Evolutionary conservation across 2,797 vertebrate species (phyloP).

Genomic region (Podarcis lilfordi): DNA sequence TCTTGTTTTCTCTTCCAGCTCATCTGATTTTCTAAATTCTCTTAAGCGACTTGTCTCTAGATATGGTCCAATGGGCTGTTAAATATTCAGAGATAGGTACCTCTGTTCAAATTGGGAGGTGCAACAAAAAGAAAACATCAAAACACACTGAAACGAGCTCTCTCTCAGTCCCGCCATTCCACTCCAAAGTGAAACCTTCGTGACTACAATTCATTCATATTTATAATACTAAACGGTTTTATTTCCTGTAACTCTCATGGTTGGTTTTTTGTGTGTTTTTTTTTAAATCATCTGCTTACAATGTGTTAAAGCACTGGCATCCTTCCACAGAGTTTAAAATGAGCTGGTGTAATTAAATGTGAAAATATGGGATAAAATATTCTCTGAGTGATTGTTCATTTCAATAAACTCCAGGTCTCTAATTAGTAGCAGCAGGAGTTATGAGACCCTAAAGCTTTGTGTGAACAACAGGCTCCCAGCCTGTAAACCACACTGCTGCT

Average conservation of each 20-base stretch:
- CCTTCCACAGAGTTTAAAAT: slow-evolving; percentile 48
- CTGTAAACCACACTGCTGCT: slow-evolving; percentile 18
- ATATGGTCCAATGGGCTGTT: slow-evolving; percentile 46
- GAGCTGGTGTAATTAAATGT: slow-evolving; percentile 19
- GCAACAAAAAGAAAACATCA: slow-evolving; percentile 50
- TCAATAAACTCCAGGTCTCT: slow-evolving; percentile 38
- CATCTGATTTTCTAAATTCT: slow-evolving; percentile 39
- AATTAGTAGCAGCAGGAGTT: slow-evolving; percentile 37
- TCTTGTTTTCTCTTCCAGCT: neutral
- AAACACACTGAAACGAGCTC: slow-evolving; percentile 49
- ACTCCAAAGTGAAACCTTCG: neutral
- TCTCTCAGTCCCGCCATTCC: neutral
- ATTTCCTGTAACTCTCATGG: slow-evolving; percentile 41
- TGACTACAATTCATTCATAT: slow-evolving; percentile 48
- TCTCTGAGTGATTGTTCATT: slow-evolving; percentile 31
- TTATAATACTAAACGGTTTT: slow-evolving; percentile 36
- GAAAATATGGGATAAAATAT: slow-evolving; percentile 47
- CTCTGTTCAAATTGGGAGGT: slow-evolving; percentile 38
- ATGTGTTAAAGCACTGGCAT: slow-evolving; percentile 1
- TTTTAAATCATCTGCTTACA: neutral
- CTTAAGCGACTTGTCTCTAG: slow-evolving; percentile 5
- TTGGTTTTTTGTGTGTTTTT: neutral
- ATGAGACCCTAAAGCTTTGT: slow-evolving; percentile 19
- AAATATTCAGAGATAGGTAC: slow-evolving; percentile 52
- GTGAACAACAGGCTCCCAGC: neutral